Percentiles rank a stretch among this genome's conserved stretches.
phyloP scores from a whole-genome alignment of 2,888 invertebrate species.

The Ariolimax columbianus region DNA sequence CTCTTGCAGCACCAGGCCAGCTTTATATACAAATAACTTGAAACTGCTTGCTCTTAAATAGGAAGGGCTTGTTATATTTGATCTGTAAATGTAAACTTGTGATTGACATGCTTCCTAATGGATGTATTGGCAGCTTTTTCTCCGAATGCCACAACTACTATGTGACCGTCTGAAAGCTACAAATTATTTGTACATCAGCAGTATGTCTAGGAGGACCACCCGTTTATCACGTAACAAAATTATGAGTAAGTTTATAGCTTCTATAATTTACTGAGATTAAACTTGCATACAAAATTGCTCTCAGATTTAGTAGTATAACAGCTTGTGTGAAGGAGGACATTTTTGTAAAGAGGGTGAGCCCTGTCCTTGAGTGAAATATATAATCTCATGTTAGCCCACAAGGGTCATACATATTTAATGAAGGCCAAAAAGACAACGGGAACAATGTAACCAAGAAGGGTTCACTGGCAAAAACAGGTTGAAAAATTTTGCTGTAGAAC shows the following conservation, averaged over 20 bases:
- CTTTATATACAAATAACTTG: neutral
- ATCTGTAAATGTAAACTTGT: neutral
- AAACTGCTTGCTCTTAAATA: neutral
- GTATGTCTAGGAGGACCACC: conserved; percentile 44
- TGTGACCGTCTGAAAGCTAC: conserved; percentile 25
- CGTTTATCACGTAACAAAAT: conserved; percentile 27
- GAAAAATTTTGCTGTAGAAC: too few relatives aligned
- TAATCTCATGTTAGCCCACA: too few relatives aligned
- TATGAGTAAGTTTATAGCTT: conserved; percentile 29
- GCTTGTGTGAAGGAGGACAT: too few relatives aligned
- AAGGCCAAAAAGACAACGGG: too few relatives aligned
- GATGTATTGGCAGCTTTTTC: conserved; percentile 38
- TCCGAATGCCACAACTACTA: conserved; percentile 29
- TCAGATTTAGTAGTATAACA: too few relatives aligned
- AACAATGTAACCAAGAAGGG: too few relatives aligned
- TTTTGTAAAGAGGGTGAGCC: too few relatives aligned
- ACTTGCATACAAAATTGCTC: too few relatives aligned
- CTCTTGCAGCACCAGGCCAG: neutral
- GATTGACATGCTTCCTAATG: neutral
- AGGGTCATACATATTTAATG: too few relatives aligned
- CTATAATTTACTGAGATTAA: too few relatives aligned
- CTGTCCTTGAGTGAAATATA: too few relatives aligned
- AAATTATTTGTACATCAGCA: conserved; percentile 42
- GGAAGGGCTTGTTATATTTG: neutral
- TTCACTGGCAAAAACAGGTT: too few relatives aligned